Evolutionary conservation across 2,888 invertebrate genomes (phyloP).

Genomic region (Tachina grossa): DNA sequence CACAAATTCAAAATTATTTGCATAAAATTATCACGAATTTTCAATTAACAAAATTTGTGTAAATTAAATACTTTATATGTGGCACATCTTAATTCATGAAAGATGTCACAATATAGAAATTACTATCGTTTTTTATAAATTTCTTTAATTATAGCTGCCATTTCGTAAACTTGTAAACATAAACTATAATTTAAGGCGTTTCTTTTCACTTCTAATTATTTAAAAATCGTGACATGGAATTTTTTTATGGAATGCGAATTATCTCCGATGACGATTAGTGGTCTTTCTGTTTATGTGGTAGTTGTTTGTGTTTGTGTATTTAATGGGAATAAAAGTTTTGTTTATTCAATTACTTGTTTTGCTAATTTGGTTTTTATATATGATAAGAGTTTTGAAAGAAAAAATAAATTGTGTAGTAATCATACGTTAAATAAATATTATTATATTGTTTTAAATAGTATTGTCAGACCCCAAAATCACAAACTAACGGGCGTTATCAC

Average conservation of each 20-base stretch:
- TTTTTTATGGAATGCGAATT: conserved; percentile 9
- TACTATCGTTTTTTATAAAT: background rate
- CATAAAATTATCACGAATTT: no score
- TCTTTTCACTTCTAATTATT: conserved; percentile 12
- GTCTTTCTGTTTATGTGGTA: background rate
- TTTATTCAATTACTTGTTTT: conserved; percentile 35
- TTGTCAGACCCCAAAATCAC: conserved; percentile 23
- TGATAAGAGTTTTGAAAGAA: conserved; percentile 22
- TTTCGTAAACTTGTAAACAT: background rate
- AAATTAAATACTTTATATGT: no score
- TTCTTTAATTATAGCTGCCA: background rate
- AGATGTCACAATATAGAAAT: background rate
- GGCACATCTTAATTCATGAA: no score
- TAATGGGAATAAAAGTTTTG: conserved; percentile 22
- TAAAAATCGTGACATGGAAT: conserved; percentile 32
- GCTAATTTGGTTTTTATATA: conserved; percentile 6
- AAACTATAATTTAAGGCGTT: conserved; percentile 32
- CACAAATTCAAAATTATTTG: no score
- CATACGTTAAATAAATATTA: conserved; percentile 3
- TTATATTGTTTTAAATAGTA: background rate
- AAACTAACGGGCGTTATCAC: background rate
- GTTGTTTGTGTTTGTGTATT: conserved; percentile 14
- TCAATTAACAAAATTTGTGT: no score
- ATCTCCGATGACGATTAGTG: no score
- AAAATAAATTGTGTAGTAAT: background rate